phyloP scores from a whole-genome alignment of 2,888 invertebrate genomes.

The Xestia xanthographa region DNA sequence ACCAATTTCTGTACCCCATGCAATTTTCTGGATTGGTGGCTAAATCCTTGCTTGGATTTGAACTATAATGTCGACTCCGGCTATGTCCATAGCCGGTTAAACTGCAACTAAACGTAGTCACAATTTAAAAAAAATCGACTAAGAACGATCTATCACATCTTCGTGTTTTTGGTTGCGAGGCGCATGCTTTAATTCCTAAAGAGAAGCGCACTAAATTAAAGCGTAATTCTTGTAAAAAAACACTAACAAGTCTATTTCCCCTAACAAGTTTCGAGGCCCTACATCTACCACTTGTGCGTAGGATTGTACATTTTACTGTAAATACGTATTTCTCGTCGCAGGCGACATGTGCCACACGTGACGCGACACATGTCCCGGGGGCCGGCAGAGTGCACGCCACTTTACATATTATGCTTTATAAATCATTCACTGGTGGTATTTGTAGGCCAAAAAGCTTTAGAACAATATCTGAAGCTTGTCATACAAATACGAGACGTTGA shows the following conservation, averaged over 20 bases:
- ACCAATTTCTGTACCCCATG: neutral
- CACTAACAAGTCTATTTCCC: neutral
- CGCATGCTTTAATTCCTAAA: no score
- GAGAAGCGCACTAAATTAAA: no score
- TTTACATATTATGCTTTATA: constrained; percentile 24
- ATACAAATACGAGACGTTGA: neutral
- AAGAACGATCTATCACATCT: no score
- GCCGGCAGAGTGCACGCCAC: constrained; percentile 18
- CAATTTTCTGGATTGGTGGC: neutral
- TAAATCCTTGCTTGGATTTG: neutral
- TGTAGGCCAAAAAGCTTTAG: constrained; percentile 7
- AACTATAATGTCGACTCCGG: neutral
- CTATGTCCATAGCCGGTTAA: neutral
- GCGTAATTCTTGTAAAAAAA: neutral
- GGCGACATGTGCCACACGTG: constrained; percentile 19
- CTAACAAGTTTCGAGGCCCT: constrained; percentile 16
- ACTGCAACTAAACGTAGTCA: neutral
- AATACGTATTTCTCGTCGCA: constrained; percentile 27
- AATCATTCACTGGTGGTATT: constrained; percentile 16
- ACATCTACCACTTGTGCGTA: constrained; percentile 19
- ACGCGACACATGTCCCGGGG: constrained; percentile 20
- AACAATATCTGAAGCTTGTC: neutral
- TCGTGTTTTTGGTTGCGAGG: no score
- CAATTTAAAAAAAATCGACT: neutral
- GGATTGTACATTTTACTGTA: constrained; percentile 26